phyloP scores from a whole-genome alignment of 2,113 vertebrate genomes.

The Eonycteris spelaea region DNA sequence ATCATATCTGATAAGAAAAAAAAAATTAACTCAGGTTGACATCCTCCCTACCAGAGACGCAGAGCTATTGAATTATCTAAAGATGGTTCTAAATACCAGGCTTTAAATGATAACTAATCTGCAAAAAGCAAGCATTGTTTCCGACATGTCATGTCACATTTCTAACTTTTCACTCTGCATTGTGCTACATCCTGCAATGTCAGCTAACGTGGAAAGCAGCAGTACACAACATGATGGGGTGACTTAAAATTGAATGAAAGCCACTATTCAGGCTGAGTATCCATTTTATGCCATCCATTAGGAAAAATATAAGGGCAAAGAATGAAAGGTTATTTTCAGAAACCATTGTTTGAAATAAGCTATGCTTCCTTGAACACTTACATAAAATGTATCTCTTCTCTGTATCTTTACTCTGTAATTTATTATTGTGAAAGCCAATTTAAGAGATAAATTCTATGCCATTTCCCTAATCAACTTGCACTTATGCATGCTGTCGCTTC shows the following conservation, averaged over 20 bases:
- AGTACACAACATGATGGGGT: conserved; percentile 64
- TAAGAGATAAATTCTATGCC: conserved; percentile 55
- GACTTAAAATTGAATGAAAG: conserved; percentile 72
- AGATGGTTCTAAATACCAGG: conserved; percentile 79
- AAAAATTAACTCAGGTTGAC: conserved; percentile 80
- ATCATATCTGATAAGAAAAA: conserved; percentile 64
- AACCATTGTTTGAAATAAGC: conserved; percentile 63
- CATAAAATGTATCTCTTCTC: conserved; percentile 61
- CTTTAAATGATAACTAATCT: conserved; percentile 80
- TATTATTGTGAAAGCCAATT: conserved; percentile 59
- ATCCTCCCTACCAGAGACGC: conserved; percentile 53
- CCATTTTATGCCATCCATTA: conserved; percentile 68
- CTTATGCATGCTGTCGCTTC: conserved; percentile 36
- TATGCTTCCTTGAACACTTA: conserved; percentile 43
- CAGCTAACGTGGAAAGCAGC: conserved; percentile 47
- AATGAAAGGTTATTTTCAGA: conserved; percentile 55
- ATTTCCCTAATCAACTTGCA: conserved; percentile 67
- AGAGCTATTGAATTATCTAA: conserved; percentile 80
- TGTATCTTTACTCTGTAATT: conserved; percentile 57
- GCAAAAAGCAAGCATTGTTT: conserved; percentile 77
- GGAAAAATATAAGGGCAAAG: conserved; percentile 68
- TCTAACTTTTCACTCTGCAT: conserved; percentile 65
- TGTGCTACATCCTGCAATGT: conserved; percentile 61
- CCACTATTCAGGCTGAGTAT: conserved; percentile 53
- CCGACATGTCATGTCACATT: conserved; percentile 69